These are phyloP conservation scores for Petroica traversi DNA, from an alignment of 2,113 vertebrate genomes.

Conservation along the genomic window DNA sequence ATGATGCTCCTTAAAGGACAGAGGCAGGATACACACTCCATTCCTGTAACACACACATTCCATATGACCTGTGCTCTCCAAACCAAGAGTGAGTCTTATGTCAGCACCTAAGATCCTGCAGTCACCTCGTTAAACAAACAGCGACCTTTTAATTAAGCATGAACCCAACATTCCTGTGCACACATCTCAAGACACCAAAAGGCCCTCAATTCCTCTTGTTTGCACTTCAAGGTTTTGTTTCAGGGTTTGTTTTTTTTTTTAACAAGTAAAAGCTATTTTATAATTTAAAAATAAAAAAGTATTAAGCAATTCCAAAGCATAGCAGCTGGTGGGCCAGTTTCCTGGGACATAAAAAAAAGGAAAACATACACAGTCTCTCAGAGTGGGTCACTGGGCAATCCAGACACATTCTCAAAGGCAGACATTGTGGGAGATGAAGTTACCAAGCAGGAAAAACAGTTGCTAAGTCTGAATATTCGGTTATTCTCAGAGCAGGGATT, in stretches of 20 bases:
- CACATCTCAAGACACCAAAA: neutral
- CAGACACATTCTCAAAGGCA: conserved; percentile 51
- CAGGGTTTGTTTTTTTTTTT: neutral
- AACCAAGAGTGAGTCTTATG: neutral
- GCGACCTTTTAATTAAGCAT: neutral
- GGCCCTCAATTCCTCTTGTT: neutral
- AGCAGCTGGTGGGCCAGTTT: neutral
- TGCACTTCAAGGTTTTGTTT: neutral
- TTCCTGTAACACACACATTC: neutral
- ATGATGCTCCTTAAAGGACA: neutral
- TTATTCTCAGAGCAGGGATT: conserved; percentile 68
- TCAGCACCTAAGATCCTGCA: neutral
- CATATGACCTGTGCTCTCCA: neutral
- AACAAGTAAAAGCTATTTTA: neutral
- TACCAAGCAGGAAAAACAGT: conserved; percentile 66
- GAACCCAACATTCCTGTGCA: neutral
- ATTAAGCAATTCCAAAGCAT: neutral
- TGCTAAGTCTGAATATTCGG: conserved; percentile 70
- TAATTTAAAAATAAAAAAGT: neutral
- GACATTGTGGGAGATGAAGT: conserved; percentile 52
- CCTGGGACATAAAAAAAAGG: neutral
- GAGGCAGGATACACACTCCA: neutral
- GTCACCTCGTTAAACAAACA: neutral
- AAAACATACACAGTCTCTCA: neutral
- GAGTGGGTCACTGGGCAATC: neutral